Evolutionary conservation across 2,888 invertebrate genomes (phyloP), one percentile per base, ranked within the genome.

Genomic region (Trichogramma dendrolimi): DNA sequence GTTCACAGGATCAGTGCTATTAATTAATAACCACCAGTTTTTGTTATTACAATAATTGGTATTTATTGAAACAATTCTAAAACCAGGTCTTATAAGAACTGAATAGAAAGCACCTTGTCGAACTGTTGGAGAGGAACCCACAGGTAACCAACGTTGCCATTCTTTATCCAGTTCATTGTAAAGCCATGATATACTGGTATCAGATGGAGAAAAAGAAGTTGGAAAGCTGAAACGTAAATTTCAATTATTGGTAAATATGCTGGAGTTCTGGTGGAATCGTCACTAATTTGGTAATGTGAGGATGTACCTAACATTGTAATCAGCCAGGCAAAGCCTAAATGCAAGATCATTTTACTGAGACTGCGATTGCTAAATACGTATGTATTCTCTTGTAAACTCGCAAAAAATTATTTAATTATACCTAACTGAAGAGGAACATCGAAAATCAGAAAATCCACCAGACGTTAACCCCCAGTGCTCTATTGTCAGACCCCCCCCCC

Each of bases 21-120:
- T 96, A 67, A 97, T 81, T 11, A 94, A 81, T 41, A 94, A 82
- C 94, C 94, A 95, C 96, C 95, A 96, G 81, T 96, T 96, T 75
- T 92, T 92, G 74, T 93, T 94, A 77, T 95, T 94, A 79, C 96
- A 96, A 80, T 93, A 95, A 80, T 96, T 96, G 89, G 93, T 95
- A 76, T 96, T 96, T n/a, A 96, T 83, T 0, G 96, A 96, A 67
- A 96, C 89, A 60, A 96, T 87, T 62, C 95, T 85, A 78, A 96
- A 92, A 14, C 94, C 94, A 0, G 94, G 93, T 46, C 92, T 85
- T 6, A 96, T 90, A 53, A 94, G 84, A 2, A 94, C 92, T 4
- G 95, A 93, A 80, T 96, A 98, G 81, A 92, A 94, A 44, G 93
- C 94, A 0, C 94, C 94, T 52, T 92, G 84, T 3, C 92, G 84